phyloP scores from a whole-genome alignment of 2,113 vertebrate genomes.

The Vulpes ferrilata region DNA sequence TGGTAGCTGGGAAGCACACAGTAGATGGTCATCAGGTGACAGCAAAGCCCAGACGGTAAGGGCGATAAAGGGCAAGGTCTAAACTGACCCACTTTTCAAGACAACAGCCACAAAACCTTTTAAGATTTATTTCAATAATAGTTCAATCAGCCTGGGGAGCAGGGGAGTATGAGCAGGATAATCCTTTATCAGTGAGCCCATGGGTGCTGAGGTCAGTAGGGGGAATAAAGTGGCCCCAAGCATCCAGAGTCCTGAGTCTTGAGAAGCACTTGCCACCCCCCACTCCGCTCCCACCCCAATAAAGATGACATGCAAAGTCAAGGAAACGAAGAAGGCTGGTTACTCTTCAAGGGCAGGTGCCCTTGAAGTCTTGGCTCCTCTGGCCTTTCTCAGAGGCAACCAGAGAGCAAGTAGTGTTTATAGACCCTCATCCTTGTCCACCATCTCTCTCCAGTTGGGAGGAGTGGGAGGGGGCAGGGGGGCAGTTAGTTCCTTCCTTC shows the following conservation, averaged over 20 bases:
- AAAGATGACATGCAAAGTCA: neutral
- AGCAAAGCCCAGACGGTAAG: neutral
- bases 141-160: neutral
- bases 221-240: neutral
- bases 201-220: neutral
- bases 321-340: neutral
- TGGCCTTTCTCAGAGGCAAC: neutral
- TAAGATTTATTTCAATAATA: neutral
- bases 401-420: too few species aligned
- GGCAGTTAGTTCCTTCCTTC: fast-evolving
- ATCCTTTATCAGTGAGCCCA: neutral
- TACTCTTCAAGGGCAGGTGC: too few species aligned
- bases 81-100: neutral
- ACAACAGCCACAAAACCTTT: neutral
- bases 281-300: fast-evolving
- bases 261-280: neutral
- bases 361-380: neutral
- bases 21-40: neutral
- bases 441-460: fast-evolving
- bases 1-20: neutral
- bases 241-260: neutral
- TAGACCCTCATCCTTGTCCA: neutral
- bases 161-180: neutral
- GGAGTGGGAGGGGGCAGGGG: fast-evolving
- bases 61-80: neutral